Conservation (phyloP, 2,797 vertebrate species). For the Pangasius macronema region DNA sequence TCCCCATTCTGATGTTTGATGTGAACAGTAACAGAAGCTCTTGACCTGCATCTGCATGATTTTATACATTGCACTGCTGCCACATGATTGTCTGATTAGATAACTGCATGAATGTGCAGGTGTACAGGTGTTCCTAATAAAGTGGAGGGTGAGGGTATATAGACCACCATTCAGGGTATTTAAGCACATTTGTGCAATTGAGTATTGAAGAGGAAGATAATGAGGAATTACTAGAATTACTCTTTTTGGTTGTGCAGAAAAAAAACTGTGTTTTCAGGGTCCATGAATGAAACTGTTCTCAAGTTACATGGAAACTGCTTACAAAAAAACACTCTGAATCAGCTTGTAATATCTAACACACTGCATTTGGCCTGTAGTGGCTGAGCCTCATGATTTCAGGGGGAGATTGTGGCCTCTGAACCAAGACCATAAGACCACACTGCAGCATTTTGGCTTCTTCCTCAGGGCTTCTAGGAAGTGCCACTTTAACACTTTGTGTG, state of each 20-base stretch:
- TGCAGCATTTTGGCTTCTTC: background rate
- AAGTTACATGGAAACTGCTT: slow-evolving; percentile 19
- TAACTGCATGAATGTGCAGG: background rate
- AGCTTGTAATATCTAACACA: slow-evolving; percentile 17
- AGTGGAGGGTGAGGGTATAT: background rate
- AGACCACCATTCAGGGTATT: background rate
- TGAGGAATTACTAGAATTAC: background rate
- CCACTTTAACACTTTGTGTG: background rate
- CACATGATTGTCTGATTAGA: background rate
- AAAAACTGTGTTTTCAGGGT: background rate
- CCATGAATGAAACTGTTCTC: background rate
- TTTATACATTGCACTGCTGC: background rate
- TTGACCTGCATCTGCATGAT: background rate
- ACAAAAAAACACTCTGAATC: slow-evolving; percentile 8
- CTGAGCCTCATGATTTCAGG: slow-evolving; percentile 21
- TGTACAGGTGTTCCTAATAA: background rate
- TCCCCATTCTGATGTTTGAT: background rate
- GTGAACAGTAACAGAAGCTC: background rate
- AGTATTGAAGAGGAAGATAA: background rate
- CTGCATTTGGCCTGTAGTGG: background rate
- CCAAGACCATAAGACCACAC: slow-evolving; percentile 5
- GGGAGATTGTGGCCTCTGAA: background rate
- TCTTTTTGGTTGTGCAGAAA: background rate
- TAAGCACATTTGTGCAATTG: background rate
- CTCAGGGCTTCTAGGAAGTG: background rate